phyloP scores from a whole-genome alignment of 2,797 vertebrate genomes.

The Ambastaia sidthimunki region DNA sequence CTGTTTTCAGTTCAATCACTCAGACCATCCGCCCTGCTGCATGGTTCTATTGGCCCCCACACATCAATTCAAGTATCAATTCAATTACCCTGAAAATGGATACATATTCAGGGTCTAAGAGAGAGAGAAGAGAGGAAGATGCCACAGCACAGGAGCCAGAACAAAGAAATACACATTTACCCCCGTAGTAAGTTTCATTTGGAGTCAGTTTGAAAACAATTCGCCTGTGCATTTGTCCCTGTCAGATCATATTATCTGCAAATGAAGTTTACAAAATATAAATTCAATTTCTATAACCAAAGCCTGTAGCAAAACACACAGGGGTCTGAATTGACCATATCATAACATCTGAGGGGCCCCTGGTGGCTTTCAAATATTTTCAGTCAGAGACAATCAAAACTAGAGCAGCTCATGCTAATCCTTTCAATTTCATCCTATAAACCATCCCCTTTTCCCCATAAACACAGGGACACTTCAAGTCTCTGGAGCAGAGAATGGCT shows the following conservation, averaged over 20 bases:
- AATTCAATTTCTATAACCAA: constrained; percentile 97
- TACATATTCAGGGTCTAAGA: constrained; percentile 90
- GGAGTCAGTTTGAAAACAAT: constrained; percentile 96
- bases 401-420: constrained; percentile 89
- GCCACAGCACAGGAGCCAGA: constrained; percentile 73
- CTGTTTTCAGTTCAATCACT: constrained; percentile 88
- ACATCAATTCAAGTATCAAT: constrained; percentile 91
- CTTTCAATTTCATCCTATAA: constrained; percentile 96
- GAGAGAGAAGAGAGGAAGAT: constrained; percentile 53
- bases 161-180: constrained; percentile 96
- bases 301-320: constrained; percentile 82
- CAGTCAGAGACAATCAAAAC: constrained; percentile 98
- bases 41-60: constrained; percentile 86
- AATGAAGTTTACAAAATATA: constrained; percentile 99
- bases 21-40: constrained; percentile 87
- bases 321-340: constrained; percentile 82
- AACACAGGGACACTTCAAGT: constrained; percentile 66
- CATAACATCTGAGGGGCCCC: constrained; percentile 90
- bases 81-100: constrained; percentile 94
- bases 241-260: constrained; percentile 99
- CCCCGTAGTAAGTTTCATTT: constrained; percentile 99
- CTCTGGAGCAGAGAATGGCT: constrained; percentile 42
- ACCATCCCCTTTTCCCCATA: constrained; percentile 87
- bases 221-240: constrained; percentile 98
- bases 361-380: constrained; percentile 93